Evolutionary conservation across 2,113 vertebrate genomes (phyloP), one percentile per base, ranked within the genome.

Genomic region (Halcyon senegalensis): DNA sequence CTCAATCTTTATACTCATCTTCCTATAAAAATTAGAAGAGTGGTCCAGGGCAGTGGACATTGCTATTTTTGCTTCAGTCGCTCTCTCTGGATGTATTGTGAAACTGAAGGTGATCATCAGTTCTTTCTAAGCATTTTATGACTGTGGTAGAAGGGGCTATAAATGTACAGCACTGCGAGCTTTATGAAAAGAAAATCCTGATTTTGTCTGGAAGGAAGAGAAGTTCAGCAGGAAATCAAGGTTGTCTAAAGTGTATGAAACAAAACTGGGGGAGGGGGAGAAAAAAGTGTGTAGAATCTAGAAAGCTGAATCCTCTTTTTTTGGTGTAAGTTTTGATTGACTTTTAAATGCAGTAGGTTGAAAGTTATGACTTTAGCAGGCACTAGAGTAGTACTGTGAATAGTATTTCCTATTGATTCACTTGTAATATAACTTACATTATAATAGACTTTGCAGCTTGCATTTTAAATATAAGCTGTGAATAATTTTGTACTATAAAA

Each of bases 341-440:
- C 50, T 87, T 92, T 94, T 90, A 94, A 92, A 39, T 25, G 20
- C 56, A 63, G 58, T 89, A 90, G 73, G 35, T 85, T 93, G 56
- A 46, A 89, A 94, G 31, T 87, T 94, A 91, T 89, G 70, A 69
- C 77, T 93, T 95, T 77, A 92, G 60, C 86, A 93, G 87, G 48
- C 66, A 51, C n/a, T 53, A 58, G 66, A 62, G 39, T 79, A 84
- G 44, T 73, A 51, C 89, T 87, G 80, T 69, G 94, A 64, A 62
- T 92, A 76, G 51, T 76, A 87, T 87, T 95, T 92, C 87, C 70
- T 95, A 89, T 95, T 92, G 90, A 94, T 95, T 84, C 58, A 79
- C 77, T 84, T 93, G 53, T 6, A 72, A 20, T 78, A 75, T 94
- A 96, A 25, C 68, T 92, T 87, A 88, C 41, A 76, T 92, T 94